Evolutionary conservation across 2,113 vertebrate species (phyloP).

Genomic region (Acinonyx jubatus): DNA sequence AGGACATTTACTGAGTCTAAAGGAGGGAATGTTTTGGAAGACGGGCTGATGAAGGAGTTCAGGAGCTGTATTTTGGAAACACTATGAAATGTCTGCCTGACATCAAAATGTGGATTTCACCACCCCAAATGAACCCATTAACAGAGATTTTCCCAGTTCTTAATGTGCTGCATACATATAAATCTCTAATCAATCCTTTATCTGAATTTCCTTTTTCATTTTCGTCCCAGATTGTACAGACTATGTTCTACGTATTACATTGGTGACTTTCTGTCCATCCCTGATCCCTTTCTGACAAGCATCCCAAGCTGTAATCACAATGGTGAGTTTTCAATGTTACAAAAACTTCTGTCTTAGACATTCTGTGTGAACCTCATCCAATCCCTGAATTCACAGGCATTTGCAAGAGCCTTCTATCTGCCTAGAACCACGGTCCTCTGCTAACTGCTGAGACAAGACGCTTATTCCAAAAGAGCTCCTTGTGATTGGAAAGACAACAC

Average conservation of each 20-base stretch:
- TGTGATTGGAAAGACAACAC: not conserved
- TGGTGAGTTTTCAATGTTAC: accelerated
- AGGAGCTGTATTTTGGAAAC: not conserved
- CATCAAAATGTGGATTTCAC: not conserved
- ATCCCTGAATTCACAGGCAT: not conserved
- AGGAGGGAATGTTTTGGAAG: not conserved
- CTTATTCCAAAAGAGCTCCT: not conserved
- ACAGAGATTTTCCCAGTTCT: not conserved
- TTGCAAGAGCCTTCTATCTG: not conserved
- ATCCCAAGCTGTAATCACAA: not conserved
- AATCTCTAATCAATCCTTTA: not conserved
- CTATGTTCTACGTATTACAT: accelerated
- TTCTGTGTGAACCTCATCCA: accelerated
- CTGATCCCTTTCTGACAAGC: not conserved
- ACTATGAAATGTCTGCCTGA: not conserved
- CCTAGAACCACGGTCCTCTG: not conserved
- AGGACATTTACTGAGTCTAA: not conserved
- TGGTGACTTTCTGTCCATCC: not conserved
- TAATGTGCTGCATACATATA: not conserved
- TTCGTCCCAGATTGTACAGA: not conserved
- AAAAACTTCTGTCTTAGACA: not conserved
- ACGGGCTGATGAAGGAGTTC: not conserved
- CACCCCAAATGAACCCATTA: not conserved
- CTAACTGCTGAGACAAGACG: not conserved
- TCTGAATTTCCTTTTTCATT: not conserved